Conservation (phyloP, 2,113 vertebrate genomes). For the Ahaetulla prasina region DNA sequence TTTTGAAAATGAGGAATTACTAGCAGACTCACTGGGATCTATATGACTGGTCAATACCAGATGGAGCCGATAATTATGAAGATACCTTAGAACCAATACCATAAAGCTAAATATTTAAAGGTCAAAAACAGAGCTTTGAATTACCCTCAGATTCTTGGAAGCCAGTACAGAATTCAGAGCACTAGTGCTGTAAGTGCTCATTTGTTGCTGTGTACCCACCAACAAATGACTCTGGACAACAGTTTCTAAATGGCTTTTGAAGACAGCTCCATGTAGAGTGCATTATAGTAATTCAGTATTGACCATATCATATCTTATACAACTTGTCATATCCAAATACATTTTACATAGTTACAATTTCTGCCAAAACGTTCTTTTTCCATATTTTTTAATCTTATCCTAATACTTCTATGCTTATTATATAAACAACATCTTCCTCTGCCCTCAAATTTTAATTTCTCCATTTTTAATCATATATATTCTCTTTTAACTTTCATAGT, state of each 20-base stretch:
- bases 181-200: neutral
- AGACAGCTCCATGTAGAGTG: neutral
- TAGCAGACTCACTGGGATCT: neutral
- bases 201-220: neutral
- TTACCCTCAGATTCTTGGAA: neutral
- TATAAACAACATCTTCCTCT: no score
- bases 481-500: no score
- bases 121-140: neutral
- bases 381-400: no score
- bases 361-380: no score
- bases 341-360: no score
- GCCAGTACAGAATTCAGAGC: neutral
- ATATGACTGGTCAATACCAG: neutral
- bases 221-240: neutral
- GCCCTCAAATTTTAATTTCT: no score
- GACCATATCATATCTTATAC: no score
- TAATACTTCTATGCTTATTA: no score
- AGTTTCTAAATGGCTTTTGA: neutral
- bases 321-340: no score
- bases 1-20: neutral
- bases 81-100: neutral
- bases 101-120: neutral
- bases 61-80: neutral
- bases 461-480: no score
- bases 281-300: no score